Conservation (phyloP, 1,140 invertebrate genomes). For the Ctenoplectra terminalis region DNA sequence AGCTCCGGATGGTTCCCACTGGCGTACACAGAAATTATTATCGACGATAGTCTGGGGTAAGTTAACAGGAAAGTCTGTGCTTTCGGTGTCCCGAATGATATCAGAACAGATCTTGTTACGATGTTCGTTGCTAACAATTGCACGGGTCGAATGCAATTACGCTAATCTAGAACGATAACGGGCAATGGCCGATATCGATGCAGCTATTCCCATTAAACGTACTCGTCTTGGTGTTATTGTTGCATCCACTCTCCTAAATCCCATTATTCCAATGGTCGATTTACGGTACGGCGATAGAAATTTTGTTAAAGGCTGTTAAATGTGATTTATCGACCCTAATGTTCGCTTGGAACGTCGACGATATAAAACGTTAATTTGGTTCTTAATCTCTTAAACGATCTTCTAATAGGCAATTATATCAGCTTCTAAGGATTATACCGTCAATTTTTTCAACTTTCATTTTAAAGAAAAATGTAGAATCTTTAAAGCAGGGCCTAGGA, state of each 20-base stretch:
- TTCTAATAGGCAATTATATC: too few relatives aligned
- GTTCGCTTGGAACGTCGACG: too few relatives aligned
- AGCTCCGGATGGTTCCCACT: slow-evolving; percentile 97
- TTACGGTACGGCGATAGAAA: not conserved
- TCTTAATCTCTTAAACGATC: too few relatives aligned
- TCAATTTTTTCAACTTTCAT: too few relatives aligned
- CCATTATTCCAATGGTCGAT: slow-evolving; percentile 17
- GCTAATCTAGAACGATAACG: slow-evolving; percentile 53
- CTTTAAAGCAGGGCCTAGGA: too few relatives aligned
- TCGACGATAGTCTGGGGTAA: slow-evolving; percentile 83
- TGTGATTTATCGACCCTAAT: too few relatives aligned
- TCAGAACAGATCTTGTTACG: slow-evolving; percentile 40
- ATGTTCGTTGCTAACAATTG: slow-evolving; percentile 45
- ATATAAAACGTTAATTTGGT: too few relatives aligned
- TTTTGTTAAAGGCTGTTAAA: too few relatives aligned
- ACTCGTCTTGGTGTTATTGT: slow-evolving; percentile 49
- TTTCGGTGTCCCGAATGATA: slow-evolving; percentile 4
- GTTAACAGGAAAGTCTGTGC: slow-evolving; percentile 44
- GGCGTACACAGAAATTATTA: slow-evolving; percentile 92
- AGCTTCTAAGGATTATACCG: too few relatives aligned
- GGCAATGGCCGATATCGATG: slow-evolving; percentile 28
- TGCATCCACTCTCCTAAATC: slow-evolving; percentile 32
- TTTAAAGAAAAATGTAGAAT: too few relatives aligned
- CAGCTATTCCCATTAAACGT: slow-evolving; percentile 43
- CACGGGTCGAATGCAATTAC: slow-evolving; percentile 44